phyloP scores from a whole-genome alignment of 1,140 invertebrate species.

The Bacillus rossius region DNA sequence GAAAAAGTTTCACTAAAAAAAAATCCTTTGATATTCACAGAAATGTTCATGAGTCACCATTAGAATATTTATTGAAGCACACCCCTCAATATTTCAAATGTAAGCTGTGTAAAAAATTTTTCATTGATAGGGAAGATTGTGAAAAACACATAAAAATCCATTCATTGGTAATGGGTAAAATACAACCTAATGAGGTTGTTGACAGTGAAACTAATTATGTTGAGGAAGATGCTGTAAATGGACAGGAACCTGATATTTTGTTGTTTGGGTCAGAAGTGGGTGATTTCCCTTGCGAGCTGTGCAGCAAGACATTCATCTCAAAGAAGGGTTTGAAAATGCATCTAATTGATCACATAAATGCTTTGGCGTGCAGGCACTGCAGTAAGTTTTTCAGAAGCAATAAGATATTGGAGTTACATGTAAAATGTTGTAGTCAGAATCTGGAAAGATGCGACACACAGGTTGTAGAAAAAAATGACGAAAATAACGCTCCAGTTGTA shows the following conservation, averaged over 20 bases:
- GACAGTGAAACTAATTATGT: conserved; percentile 34
- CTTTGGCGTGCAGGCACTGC: conserved; percentile 55
- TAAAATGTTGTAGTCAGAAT: background rate
- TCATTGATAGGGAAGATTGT: background rate
- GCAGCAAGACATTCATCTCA: conserved; percentile 24
- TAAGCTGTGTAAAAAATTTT: background rate
- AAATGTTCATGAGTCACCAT: background rate
- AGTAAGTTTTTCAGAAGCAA: background rate
- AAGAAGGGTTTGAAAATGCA: conserved; percentile 28
- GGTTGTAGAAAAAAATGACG: background rate
- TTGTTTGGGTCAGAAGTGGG: conserved; percentile 21
- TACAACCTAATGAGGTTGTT: conserved; percentile 36
- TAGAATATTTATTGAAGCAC: background rate
- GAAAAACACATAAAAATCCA: conserved; percentile 39
- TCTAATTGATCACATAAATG: conserved; percentile 24
- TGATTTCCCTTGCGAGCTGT: conserved; percentile 25
- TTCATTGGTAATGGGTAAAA: conserved; percentile 27
- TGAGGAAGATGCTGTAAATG: conserved; percentile 27
- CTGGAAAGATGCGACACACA: background rate
- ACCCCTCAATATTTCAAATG: background rate
- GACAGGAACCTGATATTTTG: conserved; percentile 23
- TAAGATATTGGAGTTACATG: background rate
- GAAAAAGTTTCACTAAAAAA: background rate
- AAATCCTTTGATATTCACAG: background rate
- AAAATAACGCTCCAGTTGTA: background rate